Percentiles rank a stretch among this genome's conserved stretches.
Conservation (phyloP, 1,140 invertebrate genomes). For the Sminthurinus signatus region DNA sequence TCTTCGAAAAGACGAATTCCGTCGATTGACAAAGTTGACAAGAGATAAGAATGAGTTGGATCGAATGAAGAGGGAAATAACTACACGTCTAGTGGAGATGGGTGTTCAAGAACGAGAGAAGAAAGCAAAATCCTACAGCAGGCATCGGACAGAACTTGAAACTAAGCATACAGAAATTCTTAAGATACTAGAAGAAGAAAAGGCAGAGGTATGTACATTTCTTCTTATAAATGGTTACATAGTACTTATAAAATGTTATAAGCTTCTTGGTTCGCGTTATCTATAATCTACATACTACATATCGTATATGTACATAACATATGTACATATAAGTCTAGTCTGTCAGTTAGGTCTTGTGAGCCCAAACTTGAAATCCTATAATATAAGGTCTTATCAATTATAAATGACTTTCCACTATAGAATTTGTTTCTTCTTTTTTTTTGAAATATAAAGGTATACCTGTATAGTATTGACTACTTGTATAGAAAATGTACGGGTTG, state of each 20-base stretch:
- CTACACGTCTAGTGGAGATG: constrained; percentile 66
- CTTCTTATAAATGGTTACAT: background rate
- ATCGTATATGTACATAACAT: too few species aligned
- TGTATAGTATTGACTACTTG: too few species aligned
- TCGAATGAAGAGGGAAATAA: constrained; percentile 66
- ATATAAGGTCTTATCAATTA: too few species aligned
- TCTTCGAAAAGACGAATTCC: constrained; percentile 76
- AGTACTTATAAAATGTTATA: background rate
- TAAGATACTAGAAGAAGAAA: constrained; percentile 42
- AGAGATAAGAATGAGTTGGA: constrained; percentile 84
- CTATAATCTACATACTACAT: background rate
- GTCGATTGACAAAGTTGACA: constrained; percentile 67
- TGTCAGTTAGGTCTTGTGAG: too few species aligned
- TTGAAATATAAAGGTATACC: too few species aligned
- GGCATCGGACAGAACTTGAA: constrained; percentile 45
- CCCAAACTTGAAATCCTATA: too few species aligned
- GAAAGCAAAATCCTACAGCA: constrained; percentile 42
- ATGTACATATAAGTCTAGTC: too few species aligned
- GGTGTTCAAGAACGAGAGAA: constrained; percentile 69
- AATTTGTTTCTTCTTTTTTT: too few species aligned
- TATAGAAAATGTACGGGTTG: too few species aligned
- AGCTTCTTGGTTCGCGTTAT: background rate
- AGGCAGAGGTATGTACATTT: constrained; percentile 38
- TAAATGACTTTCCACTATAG: too few species aligned
- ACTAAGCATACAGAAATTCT: constrained; percentile 46